phyloP scores from a whole-genome alignment of 2,113 vertebrate genomes.

The Buteo buteo region DNA sequence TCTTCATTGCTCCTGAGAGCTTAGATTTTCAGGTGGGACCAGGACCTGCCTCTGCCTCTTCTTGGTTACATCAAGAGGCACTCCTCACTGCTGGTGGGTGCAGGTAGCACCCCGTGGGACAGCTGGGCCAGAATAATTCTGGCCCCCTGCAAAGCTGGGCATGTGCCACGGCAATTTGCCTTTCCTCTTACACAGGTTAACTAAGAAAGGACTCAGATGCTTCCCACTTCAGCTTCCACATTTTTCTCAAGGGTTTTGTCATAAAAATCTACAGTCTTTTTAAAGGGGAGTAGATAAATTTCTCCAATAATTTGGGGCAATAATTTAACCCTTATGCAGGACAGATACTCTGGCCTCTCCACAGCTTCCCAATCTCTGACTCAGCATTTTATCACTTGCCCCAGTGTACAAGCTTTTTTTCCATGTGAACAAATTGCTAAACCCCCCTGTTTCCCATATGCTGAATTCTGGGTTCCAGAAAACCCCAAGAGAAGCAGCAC shows the following conservation, averaged over 20 bases:
- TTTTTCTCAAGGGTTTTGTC: not conserved
- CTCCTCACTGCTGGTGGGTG: not conserved
- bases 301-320: not conserved
- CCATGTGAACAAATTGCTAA: not conserved
- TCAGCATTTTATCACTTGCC: not conserved
- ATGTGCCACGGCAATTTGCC: not conserved
- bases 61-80: not conserved
- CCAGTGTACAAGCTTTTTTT: not conserved
- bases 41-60: not conserved
- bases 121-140: not conserved
- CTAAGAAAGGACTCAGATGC: not conserved
- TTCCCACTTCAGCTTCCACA: not conserved
- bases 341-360: not conserved
- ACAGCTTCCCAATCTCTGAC: not conserved
- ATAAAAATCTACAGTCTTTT: not conserved
- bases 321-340: not conserved
- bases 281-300: not conserved
- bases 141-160: not conserved
- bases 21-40: not conserved
- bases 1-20: not conserved
- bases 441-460: not conserved
- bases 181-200: not conserved
- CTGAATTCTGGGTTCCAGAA: not conserved
- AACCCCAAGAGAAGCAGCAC: not conserved
- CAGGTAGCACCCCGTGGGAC: not conserved